Conservation (phyloP, 2,888 invertebrate species). For the Abrostola triplasia region DNA sequence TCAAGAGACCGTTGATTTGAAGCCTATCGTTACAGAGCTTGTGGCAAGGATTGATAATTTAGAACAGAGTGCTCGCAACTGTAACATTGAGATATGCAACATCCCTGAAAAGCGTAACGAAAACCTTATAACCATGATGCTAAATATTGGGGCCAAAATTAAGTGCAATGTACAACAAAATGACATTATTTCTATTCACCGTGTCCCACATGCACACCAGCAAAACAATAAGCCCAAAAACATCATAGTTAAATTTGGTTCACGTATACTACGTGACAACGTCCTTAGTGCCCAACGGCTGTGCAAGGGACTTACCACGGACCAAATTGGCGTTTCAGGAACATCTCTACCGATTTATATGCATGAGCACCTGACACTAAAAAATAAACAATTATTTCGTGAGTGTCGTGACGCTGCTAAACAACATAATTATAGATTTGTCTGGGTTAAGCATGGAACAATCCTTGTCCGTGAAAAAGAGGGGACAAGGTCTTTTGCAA, state of each 20-base stretch:
- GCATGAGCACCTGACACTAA: conserved; percentile 9
- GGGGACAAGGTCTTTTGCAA: not conserved
- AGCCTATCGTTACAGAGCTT: not conserved
- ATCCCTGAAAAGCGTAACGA: not conserved
- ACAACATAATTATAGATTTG: not conserved
- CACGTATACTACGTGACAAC: conserved; percentile 11
- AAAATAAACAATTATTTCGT: conserved; percentile 1
- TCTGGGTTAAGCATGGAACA: conserved; percentile 12
- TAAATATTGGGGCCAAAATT: not conserved
- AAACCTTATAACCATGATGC: not conserved
- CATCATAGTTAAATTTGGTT: conserved; percentile 9
- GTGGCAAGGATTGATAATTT: not conserved
- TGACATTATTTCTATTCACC: conserved; percentile 4
- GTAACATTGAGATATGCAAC: conserved; percentile 7
- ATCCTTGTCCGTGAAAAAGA: conserved; percentile 8
- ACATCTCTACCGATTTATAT: conserved; percentile 1
- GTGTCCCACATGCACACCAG: conserved; percentile 8
- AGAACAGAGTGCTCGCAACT: not conserved
- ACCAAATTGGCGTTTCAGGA: conserved; percentile 6
- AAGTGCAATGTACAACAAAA: not conserved
- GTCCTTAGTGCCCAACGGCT: conserved; percentile 4
- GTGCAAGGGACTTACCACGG: conserved; percentile 4
- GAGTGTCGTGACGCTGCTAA: not conserved
- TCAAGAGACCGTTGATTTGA: not conserved
- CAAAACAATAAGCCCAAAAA: conserved; percentile 7